phyloP scores from a whole-genome alignment of 2,888 invertebrate genomes.

The Agonopterix alstromeriana region DNA sequence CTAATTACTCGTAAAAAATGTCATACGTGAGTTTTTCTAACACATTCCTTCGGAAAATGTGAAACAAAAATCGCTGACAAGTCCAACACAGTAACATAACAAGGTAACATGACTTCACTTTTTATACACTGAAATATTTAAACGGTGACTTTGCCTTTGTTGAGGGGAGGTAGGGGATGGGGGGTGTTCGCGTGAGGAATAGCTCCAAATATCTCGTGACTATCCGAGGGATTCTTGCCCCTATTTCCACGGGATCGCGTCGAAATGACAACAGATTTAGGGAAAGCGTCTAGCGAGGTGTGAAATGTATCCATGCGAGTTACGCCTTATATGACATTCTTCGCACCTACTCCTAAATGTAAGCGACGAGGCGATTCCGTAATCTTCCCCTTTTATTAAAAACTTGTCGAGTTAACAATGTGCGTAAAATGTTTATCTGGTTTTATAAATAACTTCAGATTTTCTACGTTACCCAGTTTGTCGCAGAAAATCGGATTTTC shows the following conservation, averaged over 20 bases:
- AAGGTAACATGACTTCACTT: conserved; percentile 56
- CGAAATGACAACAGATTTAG: conserved; percentile 75
- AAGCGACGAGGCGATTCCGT: conserved; percentile 54
- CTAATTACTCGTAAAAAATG: too few species aligned
- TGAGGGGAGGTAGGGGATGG: conserved; percentile 14
- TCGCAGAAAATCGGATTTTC: too few species aligned
- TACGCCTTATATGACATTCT: conserved; percentile 71
- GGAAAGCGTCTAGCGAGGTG: conserved; percentile 72
- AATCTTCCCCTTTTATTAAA: conserved; percentile 68
- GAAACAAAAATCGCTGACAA: too few species aligned
- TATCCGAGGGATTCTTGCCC: conserved; percentile 64
- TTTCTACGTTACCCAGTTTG: too few species aligned
- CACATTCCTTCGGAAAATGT: too few species aligned
- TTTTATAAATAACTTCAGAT: background rate
- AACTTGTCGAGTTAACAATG: conserved; percentile 41
- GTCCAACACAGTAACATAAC: conserved; percentile 28
- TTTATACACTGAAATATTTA: conserved; percentile 67
- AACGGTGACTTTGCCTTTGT: conserved; percentile 39
- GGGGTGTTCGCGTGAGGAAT: conserved; percentile 61
- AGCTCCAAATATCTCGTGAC: conserved; percentile 64
- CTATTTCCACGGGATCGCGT: conserved; percentile 65
- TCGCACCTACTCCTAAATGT: conserved; percentile 57
- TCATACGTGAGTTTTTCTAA: too few species aligned
- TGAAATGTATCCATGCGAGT: conserved; percentile 70
- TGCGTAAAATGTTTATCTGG: background rate